Percentiles rank a stretch among this genome's conserved stretches.
phyloP scores from a whole-genome alignment of 2,113 vertebrate species.

The Tychaedon coryphoeus region DNA sequence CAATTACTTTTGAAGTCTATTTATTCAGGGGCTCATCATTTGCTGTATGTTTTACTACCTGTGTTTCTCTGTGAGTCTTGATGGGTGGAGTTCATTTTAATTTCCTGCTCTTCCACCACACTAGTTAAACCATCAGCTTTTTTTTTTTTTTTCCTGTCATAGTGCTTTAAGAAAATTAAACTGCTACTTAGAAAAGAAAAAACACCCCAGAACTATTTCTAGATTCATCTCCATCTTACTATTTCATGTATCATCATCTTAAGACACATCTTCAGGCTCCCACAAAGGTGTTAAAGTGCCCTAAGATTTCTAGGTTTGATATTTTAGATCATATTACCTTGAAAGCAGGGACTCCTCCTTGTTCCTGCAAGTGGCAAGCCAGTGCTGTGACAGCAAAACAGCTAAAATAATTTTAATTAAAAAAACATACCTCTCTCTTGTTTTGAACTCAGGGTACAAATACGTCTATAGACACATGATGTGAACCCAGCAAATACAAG shows the following conservation, averaged over 20 bases:
- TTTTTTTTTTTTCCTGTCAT: not conserved
- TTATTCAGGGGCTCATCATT: not conserved
- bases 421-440: not conserved
- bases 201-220: not conserved
- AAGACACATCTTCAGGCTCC: not conserved
- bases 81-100: not conserved
- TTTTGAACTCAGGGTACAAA: not conserved
- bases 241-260: not conserved
- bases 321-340: not conserved
- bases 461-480: not conserved
- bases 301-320: not conserved
- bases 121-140: not conserved
- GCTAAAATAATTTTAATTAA: not conserved
- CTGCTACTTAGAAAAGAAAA: not conserved
- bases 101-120: not conserved
- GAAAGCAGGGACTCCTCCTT: not conserved
- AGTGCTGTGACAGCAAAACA: not conserved
- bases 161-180: not conserved
- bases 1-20: not conserved
- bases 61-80: not conserved
- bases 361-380: not conserved
- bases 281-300: not conserved
- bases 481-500: not conserved
- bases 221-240: not conserved
- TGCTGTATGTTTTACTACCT: not conserved